Percentiles rank a stretch among this genome's conserved stretches.
Conservation (phyloP, 2,888 invertebrate species). For the Agriopis leucophaearia region DNA sequence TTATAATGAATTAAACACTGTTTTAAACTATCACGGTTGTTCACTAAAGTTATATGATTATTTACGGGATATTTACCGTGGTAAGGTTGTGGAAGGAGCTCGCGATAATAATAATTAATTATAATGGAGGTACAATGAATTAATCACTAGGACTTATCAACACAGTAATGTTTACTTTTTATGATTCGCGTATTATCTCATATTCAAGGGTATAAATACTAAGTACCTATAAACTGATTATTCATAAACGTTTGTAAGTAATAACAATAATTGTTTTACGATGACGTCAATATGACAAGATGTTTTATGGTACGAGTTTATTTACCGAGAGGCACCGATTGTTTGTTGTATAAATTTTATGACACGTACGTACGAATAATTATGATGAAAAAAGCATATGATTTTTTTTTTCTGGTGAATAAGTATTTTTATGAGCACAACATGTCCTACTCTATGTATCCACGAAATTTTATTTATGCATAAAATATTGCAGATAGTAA, state of each 20-base stretch:
- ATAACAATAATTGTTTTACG: conserved; percentile 54
- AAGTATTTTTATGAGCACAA: neutral
- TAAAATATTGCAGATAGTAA: too few relatives aligned
- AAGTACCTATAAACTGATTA: conserved; percentile 39
- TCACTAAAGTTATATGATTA: too few relatives aligned
- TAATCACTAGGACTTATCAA: neutral
- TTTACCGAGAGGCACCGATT: conserved; percentile 48
- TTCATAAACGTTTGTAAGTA: conserved; percentile 44
- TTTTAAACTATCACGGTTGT: too few relatives aligned
- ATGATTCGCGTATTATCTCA: conserved; percentile 14
- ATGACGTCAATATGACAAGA: conserved; percentile 59
- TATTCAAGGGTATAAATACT: conserved; percentile 38
- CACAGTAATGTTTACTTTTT: conserved; percentile 10
- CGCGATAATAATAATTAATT: too few relatives aligned
- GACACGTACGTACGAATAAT: conserved; percentile 23
- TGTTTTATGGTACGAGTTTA: conserved; percentile 48
- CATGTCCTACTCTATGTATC: neutral
- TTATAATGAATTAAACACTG: too few relatives aligned
- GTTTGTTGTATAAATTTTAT: conserved; percentile 41
- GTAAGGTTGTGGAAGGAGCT: too few relatives aligned
- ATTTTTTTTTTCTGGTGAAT: neutral
- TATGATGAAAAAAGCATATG: conserved; percentile 31
- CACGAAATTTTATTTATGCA: neutral
- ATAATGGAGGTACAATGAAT: too few relatives aligned
- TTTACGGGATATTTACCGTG: too few relatives aligned